Evolutionary conservation across 1,140 invertebrate genomes (phyloP).

Genomic region (Pseudomyrmex pallidus): DNA sequence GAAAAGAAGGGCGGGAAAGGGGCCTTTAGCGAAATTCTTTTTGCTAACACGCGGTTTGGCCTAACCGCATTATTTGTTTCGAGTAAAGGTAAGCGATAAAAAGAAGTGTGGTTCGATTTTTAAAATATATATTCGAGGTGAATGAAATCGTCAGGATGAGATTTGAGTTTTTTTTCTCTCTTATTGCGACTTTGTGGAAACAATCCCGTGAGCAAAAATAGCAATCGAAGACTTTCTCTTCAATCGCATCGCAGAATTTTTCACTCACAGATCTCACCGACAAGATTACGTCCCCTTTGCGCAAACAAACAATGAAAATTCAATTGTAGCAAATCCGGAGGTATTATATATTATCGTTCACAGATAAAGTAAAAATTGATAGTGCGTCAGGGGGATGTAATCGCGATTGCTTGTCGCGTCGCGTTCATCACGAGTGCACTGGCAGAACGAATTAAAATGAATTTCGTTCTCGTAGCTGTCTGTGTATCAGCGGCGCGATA

Average conservation of each 20-base stretch:
- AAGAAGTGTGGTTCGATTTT: too few species aligned
- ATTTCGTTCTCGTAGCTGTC: slow-evolving; percentile 45
- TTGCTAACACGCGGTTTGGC: not conserved
- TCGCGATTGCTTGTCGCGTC: slow-evolving; percentile 61
- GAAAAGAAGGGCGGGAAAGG: not conserved
- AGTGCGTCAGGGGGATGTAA: slow-evolving; percentile 44
- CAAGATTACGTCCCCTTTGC: not conserved
- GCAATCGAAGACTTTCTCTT: not conserved
- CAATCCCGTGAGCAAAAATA: too few species aligned
- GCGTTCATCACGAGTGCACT: slow-evolving; percentile 38
- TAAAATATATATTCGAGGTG: too few species aligned
- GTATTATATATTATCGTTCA: slow-evolving; percentile 2
- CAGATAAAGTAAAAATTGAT: slow-evolving; percentile 11
- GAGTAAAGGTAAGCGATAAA: too few species aligned
- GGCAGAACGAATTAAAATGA: slow-evolving; percentile 59
- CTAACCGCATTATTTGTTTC: too few species aligned
- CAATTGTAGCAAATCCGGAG: not conserved
- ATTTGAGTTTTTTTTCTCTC: too few species aligned
- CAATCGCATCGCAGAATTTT: not conserved
- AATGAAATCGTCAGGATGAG: too few species aligned
- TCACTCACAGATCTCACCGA: not conserved
- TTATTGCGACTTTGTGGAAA: too few species aligned
- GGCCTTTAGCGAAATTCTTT: not conserved
- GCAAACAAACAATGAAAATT: slow-evolving; percentile 3
- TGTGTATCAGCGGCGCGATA: slow-evolving; percentile 59